Base-by-base conservation (phyloP, 2,888 invertebrate genomes). In the Callinectes sapidus region DNA sequence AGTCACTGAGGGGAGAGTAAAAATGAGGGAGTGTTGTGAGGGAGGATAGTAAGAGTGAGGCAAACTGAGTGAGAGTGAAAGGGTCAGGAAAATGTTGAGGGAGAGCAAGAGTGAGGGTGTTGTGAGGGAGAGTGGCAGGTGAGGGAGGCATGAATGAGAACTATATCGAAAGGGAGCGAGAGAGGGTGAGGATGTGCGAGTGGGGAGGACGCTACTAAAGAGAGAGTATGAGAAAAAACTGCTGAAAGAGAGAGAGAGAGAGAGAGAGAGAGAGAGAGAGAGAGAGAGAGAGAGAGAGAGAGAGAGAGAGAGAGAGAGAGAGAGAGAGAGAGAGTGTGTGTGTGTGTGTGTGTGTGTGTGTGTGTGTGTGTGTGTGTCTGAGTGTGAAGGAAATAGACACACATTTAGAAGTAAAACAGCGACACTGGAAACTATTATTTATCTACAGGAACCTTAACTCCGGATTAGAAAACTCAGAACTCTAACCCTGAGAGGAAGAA, bases 371-470 rank as follows among this genome's bases (percentile, higher is more conserved):
- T n/a, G n/a, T n/a, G n/a, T n/a, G n/a, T n/a, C n/a, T n/a, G n/a
- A n/a, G n/a, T n/a, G 23, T 71, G 71, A 16, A 71, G 71, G 18
- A 42, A 35, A 42, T n/a, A 87, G 48, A 87, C 0, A 18, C 13
- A n/a, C 32, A 81, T 35, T n/a, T 35, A 16, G 23, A 77, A n/a
- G 10, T 35, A 81, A 14, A 35, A 81, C 32, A n/a, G 16, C 16
- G 81, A 14, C 10, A 16, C 81, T 81, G 35, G 16, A 61, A 61
- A 35, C 32, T 6, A n/a, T n/a, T 18, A 71, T 18, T 81, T 81
- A 32, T 2, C 81, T 14, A 81, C 81, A 81, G 81, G 81, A 81
- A 81, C 81, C 13, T 81, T 32, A 81, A 81, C 81, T 81, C 32
- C 35, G 32, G 81, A 81, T 81, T 14, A 81, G 16, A 35, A 5